A percentile compares a stretch with the other conserved stretches of the same genome.
Evolutionary conservation across 2,888 invertebrate species (phyloP).

Genomic region (Biston betularia): DNA sequence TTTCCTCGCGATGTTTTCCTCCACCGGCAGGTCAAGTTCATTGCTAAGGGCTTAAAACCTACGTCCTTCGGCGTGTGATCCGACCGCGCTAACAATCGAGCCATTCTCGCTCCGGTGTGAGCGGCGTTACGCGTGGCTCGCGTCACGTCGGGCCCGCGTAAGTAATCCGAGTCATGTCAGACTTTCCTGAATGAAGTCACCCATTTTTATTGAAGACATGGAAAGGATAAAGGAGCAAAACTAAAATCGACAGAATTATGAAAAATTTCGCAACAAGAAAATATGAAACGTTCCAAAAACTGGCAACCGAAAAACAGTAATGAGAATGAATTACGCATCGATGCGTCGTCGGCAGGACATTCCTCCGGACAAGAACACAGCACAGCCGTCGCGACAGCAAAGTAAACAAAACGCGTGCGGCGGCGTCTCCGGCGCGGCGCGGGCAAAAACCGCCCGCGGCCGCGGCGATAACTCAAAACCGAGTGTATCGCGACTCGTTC

Average conservation of each 20-base stretch:
- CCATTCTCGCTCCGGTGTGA: slow-evolving; percentile 25
- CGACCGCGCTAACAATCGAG: no score
- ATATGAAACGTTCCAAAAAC: slow-evolving; percentile 27
- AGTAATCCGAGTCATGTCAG: no score
- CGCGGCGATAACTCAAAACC: slow-evolving; percentile 79
- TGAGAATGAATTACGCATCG: slow-evolving; percentile 43
- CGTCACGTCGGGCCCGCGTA: slow-evolving; percentile 58
- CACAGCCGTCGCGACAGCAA: slow-evolving; percentile 57
- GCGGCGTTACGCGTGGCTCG: neutral
- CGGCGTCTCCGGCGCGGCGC: slow-evolving; percentile 50
- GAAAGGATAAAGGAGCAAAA: neutral
- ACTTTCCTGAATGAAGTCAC: no score
- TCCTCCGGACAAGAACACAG: slow-evolving; percentile 49
- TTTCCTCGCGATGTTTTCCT: no score
- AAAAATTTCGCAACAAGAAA: slow-evolving; percentile 12
- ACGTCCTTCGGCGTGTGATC: no score
- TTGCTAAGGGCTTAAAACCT: no score
- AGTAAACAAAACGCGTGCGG: slow-evolving; percentile 72
- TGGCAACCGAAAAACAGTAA: slow-evolving; percentile 40
- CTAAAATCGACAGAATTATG: slow-evolving; percentile 18
- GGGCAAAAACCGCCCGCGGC: slow-evolving; percentile 56
- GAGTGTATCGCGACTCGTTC: slow-evolving; percentile 62
- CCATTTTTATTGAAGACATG: neutral
- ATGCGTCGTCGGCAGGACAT: slow-evolving; percentile 32
- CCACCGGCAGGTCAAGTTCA: no score